Base-by-base conservation (phyloP, 2,797 vertebrate genomes). In the Chelmon rostratus region DNA sequence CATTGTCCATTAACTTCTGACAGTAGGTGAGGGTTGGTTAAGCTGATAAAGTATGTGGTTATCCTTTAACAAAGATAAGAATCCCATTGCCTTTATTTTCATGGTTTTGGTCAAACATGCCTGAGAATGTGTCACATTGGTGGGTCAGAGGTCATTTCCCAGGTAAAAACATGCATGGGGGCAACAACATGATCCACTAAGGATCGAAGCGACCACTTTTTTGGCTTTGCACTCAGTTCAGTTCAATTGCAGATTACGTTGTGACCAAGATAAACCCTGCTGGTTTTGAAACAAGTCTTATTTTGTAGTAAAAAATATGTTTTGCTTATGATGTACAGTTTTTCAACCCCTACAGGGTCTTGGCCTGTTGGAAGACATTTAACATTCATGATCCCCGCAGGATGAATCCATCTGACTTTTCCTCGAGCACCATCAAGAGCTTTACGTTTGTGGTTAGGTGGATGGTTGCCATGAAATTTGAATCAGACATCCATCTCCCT, bases 121-220 rank as follows among this genome's bases (percentile, higher is more conserved):
- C 73, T 76, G 73, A 70, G 79, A 88, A 80, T 16, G 35, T 50
- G 54, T 53, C 76, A 84, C 54, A 56, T 65, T 74, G 49, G n/a
- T 56, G 37, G 63, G 70, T 78, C 71, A 66, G 33, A 68, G 68
- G 76, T 76, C 7, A 25, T 28, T 35, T 69, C 54, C 63, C 70
- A 65, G 38, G 44, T 40, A n/a, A 73, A 28, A 68, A 58, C n/a
- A 3, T 10, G 18, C 3, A 10, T 13, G 31, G 35, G 8, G 6
- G 5, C 21, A 35, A 71, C 28, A 66, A 56, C 54, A 73, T 10
- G 33, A 76, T 49, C 8, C 15, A 47, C 2, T 1, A 6, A 25
- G 35, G 31, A 58, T 44, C 19, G 0, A 76, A 70, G 25, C 7
- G 1, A 28, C 5, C 3, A 4, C 61, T 35, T 58, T 18, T 5